Evolutionary conservation across 2,888 invertebrate genomes (phyloP), one percentile per base, ranked within the genome.

Genomic region (Nymphalis polychloros): DNA sequence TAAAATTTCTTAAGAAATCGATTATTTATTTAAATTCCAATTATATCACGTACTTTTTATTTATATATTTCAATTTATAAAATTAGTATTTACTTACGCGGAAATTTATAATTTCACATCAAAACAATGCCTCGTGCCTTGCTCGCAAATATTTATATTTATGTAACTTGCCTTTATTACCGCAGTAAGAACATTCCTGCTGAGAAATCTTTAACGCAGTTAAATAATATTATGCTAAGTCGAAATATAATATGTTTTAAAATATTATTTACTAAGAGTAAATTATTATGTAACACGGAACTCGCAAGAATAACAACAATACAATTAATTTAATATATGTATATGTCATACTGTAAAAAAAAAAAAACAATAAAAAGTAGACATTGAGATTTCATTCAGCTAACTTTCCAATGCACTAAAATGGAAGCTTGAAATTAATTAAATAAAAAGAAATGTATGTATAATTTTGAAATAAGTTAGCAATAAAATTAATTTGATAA

Each of bases 401-500:
- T 27, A 5, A 23, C 53, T 53, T 53, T 53, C 52, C 23, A 52
- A 52, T 52, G 20, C 8, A 41, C 41, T 13, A 13, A 41, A 41
- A 41, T 41, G 41, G 23, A 52, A 52, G 23, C 16, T 52, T 23
- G 53, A 6, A 8, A 50, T 50, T 50, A 20, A 10, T 23, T 53
- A 53, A 16, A 6, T 20, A 17, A 13, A 27, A 53, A 23, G 27
- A 23, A 23, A 23, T 13, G 16, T 20, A 27, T 23, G 27, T 53
- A 23, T 16, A 27, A 17, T 53, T 53, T 53, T 53, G 4, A 19
- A 19, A 50, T 50, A 50, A 50, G 50, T 20, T 50, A 7, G 53
- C 16, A 16, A 53, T 53, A 53, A 53, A 53, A 53, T 53, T 16
- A 53, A 53, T 53, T 23, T 23, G 23, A 31, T 23, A 52, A 53